Evolutionary conservation across 2,113 vertebrate genomes (phyloP).

Genomic region (Anarhynchus alexandrinus): DNA sequence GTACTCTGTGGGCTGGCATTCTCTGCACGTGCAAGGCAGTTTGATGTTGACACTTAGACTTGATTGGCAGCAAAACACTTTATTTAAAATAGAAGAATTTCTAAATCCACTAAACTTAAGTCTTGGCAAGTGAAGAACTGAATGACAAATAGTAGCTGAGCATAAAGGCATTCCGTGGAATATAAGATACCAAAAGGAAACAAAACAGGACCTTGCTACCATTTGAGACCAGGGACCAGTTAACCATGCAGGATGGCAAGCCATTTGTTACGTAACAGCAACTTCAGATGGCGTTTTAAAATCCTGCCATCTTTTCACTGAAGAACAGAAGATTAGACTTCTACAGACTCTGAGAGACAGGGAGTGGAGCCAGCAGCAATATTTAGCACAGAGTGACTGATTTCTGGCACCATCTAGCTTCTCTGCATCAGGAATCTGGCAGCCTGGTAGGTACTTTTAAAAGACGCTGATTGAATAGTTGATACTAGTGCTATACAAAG

Average conservation of each 20-base stretch:
- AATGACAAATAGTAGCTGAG: neutral
- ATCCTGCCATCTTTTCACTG: constrained; percentile 1
- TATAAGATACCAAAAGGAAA: neutral
- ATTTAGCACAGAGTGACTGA: constrained; percentile 55
- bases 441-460: constrained; percentile 35
- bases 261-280: constrained; percentile 21
- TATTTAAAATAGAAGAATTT: neutral
- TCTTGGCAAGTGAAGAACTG: neutral
- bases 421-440: constrained; percentile 30
- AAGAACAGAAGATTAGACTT: constrained; percentile 39
- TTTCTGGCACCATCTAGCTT: constrained; percentile 42
- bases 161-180: neutral
- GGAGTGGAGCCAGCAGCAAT: constrained; percentile 43
- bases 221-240: neutral
- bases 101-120: neutral
- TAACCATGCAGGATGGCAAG: neutral
- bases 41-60: neutral
- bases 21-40: neutral
- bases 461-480: constrained; percentile 9
- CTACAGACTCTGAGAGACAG: constrained; percentile 24
- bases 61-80: neutral
- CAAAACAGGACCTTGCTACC: neutral
- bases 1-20: neutral
- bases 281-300: neutral
- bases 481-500: constrained; percentile 4